Evolutionary conservation across 2,113 vertebrate genomes (phyloP).

Genomic region (Oncorhynchus kisutch): DNA sequence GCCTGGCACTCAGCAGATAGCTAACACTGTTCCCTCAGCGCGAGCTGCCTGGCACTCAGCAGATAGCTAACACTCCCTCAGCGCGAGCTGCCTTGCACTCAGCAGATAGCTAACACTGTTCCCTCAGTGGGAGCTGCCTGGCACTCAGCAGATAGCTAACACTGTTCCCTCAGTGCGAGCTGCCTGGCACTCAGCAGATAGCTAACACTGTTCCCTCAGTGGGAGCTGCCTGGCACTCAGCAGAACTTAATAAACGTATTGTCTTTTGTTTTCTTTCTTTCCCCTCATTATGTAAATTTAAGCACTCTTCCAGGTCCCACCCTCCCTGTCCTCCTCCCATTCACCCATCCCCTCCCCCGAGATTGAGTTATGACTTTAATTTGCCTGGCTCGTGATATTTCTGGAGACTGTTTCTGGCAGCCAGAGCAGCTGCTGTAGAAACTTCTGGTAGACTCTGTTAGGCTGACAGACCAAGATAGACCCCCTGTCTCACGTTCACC

Average conservation of each 20-base stretch:
- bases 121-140: background rate
- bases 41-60: no score
- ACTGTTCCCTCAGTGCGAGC: no score
- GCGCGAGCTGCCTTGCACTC: background rate
- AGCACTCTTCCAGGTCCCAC: background rate
- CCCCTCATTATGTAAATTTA: conserved; percentile 24
- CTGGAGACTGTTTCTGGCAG: background rate
- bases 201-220: no score
- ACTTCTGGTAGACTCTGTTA: no score
- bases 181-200: background rate
- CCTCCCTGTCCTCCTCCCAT: background rate
- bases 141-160: background rate
- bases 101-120: background rate
- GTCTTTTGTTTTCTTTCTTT: background rate
- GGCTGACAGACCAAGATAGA: no score
- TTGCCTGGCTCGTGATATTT: conserved; percentile 9
- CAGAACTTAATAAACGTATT: background rate
- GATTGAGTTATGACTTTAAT: conserved; percentile 1
- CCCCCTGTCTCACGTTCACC: no score
- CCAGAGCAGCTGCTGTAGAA: background rate
- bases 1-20: no score
- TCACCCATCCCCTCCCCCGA: background rate
- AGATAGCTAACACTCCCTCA: no score
- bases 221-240: background rate
- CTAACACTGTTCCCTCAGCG: no score